Base-by-base conservation (phyloP, 2,888 invertebrate species). In the Augiades crinisus region DNA sequence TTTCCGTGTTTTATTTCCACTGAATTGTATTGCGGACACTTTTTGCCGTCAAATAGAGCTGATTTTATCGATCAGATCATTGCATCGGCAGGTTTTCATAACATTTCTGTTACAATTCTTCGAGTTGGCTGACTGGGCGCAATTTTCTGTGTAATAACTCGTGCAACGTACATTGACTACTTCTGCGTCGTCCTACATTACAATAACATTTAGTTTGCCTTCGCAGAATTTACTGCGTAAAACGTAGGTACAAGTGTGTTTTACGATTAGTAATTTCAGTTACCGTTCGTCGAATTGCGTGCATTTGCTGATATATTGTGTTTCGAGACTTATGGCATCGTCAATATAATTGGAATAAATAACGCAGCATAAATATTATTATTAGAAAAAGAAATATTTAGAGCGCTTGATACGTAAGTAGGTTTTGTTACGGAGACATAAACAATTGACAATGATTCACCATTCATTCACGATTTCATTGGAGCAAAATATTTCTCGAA, bases 1-100 rank as follows among this genome's bases (percentile, higher is more conserved):
- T 57, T 55, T 58, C 56, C 41, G 47, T 51, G 40, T 53, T 55
- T 46, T 34, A 45, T 47, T 47, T 47, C 34, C 47, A 17, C 6
- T 1, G 19, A 24, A 33, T n/a, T n/a, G 13, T 50, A 34, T 12
- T 46, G 24, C 33, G 10, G 31, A 43, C 19, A 8, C 17, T 44
- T 50, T 33, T 51, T 36, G 31, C 43, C 7, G 27, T 24, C 24
- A n/a, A 2, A 14, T 40, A n/a, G 37, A 31, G 38, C 38, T 40
- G 31, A 38, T 38, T 47, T 40, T 45, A 22, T 21, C 13, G 30
- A 44, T 13, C 38, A 8, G 6, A 13, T 37, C 38, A 4, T 33
- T 44, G 44, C 44, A 22, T 47, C 30, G 31, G 16, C 47, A 31
- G 27, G 27, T 37, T 19, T 27, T 46, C 37, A 19, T 30, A 46